Percentiles rank a stretch among this genome's conserved stretches.
Conservation (phyloP, 92 coral and sea anemone species). For the Galaxea fascicularis region DNA sequence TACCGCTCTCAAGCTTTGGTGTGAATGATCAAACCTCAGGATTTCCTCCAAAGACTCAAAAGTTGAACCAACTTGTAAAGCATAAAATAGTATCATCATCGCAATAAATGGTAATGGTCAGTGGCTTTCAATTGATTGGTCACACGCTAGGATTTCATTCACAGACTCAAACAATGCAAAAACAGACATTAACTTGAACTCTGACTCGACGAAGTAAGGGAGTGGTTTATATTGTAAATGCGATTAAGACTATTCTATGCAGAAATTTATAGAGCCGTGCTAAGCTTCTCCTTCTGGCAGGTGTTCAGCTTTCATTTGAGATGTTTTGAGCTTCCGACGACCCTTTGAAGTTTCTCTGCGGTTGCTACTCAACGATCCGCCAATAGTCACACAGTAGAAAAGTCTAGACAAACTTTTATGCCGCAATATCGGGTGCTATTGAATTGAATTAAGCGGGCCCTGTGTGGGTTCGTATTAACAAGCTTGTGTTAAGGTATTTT, state of each 20-base stretch:
- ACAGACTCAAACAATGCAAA: not conserved
- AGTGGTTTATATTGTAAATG: too few relatives aligned
- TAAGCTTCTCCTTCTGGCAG: not conserved
- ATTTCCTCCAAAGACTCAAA: not conserved
- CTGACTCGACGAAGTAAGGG: too few relatives aligned
- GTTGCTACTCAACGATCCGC: not conserved
- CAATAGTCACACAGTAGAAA: not conserved
- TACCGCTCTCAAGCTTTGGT: not conserved
- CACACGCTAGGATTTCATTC: not conserved
- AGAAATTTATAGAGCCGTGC: not conserved
- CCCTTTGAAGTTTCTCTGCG: not conserved
- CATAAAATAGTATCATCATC: not conserved
- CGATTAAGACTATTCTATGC: too few relatives aligned
- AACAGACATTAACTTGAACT: too few relatives aligned
- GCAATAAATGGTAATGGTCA: too few relatives aligned
- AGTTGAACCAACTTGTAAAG: not conserved
- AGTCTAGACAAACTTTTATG: constrained; percentile 10
- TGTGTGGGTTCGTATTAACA: not conserved
- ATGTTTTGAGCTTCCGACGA: not conserved
- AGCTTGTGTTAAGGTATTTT: not conserved
- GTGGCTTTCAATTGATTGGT: not conserved
- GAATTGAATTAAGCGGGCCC: not conserved
- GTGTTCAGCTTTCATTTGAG: not conserved
- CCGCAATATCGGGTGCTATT: not conserved
- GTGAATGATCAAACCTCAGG: not conserved